phyloP scores from a whole-genome alignment of 2,888 invertebrate genomes.

The Acleris cristana region DNA sequence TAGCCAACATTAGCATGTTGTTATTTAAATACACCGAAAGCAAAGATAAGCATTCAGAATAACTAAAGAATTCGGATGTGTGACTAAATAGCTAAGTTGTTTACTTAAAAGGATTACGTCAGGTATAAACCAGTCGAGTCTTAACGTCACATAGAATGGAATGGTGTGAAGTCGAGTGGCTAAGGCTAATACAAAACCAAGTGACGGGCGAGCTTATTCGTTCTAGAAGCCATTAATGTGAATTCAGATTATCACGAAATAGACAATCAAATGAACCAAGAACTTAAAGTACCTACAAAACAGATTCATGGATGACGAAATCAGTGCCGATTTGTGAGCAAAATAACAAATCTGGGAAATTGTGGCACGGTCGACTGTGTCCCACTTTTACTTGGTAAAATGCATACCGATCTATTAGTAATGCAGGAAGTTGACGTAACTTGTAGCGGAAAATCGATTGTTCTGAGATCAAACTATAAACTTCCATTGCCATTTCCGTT shows the following conservation, averaged over 20 bases:
- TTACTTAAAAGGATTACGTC: conserved; percentile 32
- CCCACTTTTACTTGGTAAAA: neutral
- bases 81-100: conserved; percentile 31
- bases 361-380: no score
- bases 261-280: neutral
- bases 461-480: neutral
- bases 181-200: conserved; percentile 17
- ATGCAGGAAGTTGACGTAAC: neutral
- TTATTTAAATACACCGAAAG: neutral
- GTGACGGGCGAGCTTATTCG: neutral
- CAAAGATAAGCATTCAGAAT: conserved; percentile 22
- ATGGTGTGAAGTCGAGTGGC: conserved; percentile 21
- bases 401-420: conserved; percentile 5
- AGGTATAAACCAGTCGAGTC: conserved; percentile 24
- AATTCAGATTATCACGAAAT: neutral
- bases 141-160: conserved; percentile 25
- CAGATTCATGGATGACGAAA: no score
- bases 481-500: no score
- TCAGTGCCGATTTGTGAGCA: no score
- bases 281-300: no score
- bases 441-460: conserved; percentile 1
- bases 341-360: no score
- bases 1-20: conserved; percentile 4
- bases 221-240: neutral
- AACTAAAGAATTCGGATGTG: conserved; percentile 31